Evolutionary conservation across 92 coral and sea anemone species (phyloP), one percentile per base, ranked within the genome.

Genomic region (Diadumene lineata): DNA sequence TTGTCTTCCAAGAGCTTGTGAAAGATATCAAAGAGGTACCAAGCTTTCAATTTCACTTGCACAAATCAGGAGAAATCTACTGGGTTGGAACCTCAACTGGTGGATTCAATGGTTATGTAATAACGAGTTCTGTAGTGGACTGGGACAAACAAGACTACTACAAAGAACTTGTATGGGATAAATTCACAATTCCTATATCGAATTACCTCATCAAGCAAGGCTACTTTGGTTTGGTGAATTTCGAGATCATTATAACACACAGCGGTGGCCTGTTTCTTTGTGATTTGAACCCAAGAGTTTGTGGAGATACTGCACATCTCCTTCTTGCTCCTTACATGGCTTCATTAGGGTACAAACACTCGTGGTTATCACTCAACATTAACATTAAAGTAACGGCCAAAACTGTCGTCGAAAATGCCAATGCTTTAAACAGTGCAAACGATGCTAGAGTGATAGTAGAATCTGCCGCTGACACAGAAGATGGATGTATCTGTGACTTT

Each of bases 171-270:
- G 82, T 81, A 11, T 61, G 76, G 66, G 86, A 85, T 21, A 38
- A 81, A 16, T 80, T 85, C 56, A 70, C 77, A 9, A 46, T 80
- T 25, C 89, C 89, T 2, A 70, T 85, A 57, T 69, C 70, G 8
- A 75, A 85, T 1, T 85, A 85, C 74, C 89, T 85, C 18, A 73
- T 80, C 65, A 58, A 85, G 64, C 80, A 71, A 22, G 89, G 89
- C 10, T 85, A 64, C 82, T 85, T 85, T 63, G 89, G 89, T 3
- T 60, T 85, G 28, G 90, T 85, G 8, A 82, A 82, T n/a, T 68
- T 85, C 32, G 90, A 85, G 38, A 71, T 75, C 21, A 23, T 81
- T 0, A 58, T 82, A 28, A 81, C 86, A 0, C 78, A 69, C 22
- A 67, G 73, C n/a, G 86, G 83, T 11, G 86, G 83, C 21, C 56